These are phyloP conservation scores for Phytoseiulus persimilis DNA, from an alignment of 2,888 invertebrate genomes.

Conservation along the genomic window DNA sequence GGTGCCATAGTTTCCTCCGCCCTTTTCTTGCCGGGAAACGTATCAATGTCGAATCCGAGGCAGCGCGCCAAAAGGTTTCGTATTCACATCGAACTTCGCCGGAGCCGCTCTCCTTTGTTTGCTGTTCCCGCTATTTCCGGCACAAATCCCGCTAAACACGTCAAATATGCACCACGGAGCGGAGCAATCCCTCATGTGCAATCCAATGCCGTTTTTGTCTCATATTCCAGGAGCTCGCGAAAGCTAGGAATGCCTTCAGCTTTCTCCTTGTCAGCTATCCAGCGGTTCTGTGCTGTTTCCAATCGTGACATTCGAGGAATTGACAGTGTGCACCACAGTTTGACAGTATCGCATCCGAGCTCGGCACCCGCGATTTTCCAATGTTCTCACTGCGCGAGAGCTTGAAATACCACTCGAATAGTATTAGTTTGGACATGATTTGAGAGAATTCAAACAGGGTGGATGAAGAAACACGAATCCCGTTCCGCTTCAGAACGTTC, in stretches of 20 bases:
- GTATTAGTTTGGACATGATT: no score
- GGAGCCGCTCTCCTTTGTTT: neutral
- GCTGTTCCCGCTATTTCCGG: neutral
- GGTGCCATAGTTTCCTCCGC: neutral
- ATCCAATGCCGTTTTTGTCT: neutral
- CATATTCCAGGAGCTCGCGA: neutral
- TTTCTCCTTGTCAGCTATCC: neutral
- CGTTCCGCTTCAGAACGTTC: no score
- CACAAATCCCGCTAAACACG: neutral
- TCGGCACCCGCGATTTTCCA: neutral
- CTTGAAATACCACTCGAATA: no score
- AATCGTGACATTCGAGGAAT: neutral
- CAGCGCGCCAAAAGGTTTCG: neutral
- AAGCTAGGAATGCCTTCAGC: neutral
- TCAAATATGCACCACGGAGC: neutral
- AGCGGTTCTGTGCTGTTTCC: neutral
- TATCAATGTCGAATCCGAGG: neutral
- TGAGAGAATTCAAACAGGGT: no score
- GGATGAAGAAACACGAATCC: no score
- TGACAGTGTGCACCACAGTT: neutral
- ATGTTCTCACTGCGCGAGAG: no score
- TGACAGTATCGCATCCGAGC: neutral
- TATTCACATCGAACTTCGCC: neutral
- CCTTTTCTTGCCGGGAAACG: neutral
- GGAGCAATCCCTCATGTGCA: neutral